Conservation (phyloP, 1,140 invertebrate genomes). For the Melipona quadrifasciata region DNA sequence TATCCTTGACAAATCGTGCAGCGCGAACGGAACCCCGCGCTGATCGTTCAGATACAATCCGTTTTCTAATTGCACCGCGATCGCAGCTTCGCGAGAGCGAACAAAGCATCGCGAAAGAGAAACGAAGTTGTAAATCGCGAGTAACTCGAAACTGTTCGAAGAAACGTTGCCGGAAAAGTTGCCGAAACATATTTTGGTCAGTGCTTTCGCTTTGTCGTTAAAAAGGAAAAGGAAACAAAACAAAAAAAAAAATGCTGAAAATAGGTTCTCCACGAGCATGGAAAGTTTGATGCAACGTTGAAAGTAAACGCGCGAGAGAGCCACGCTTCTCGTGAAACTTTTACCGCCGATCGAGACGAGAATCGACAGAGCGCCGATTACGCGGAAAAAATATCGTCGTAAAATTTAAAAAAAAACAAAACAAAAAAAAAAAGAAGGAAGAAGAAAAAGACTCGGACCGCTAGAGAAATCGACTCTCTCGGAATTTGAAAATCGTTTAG, state of each 20-base stretch:
- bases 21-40: background rate
- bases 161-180: background rate
- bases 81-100: background rate
- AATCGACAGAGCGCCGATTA: background rate
- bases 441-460: no score
- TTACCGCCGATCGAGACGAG: conserved; percentile 5
- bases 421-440: no score
- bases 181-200: background rate
- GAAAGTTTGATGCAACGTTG: conserved; percentile 19
- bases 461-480: background rate
- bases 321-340: conserved; percentile 15
- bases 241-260: background rate
- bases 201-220: conserved; percentile 8
- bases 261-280: conserved; percentile 1
- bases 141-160: background rate
- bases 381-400: background rate
- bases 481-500: background rate
- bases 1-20: background rate
- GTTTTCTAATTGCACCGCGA: background rate
- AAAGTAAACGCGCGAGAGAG: background rate
- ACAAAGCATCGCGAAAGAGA: no score
- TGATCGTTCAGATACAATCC: background rate
- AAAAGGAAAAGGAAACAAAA: no score
- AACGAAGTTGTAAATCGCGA: background rate
- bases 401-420: background rate